Evolutionary conservation across 2,113 vertebrate species (phyloP).

Genomic region (Perca schrenkii): DNA sequence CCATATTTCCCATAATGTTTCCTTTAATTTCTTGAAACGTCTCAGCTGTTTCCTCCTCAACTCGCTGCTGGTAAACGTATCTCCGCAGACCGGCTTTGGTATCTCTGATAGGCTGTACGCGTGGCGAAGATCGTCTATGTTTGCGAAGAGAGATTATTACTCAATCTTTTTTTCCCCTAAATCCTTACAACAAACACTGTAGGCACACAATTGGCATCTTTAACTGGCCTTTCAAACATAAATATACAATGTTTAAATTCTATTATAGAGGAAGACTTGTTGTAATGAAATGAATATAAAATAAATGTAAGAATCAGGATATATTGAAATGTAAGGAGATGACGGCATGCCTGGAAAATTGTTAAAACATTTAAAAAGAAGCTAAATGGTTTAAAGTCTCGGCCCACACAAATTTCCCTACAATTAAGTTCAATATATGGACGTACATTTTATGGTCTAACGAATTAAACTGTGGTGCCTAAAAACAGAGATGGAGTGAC

Average conservation of each 20-base stretch:
- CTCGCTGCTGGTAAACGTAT: background rate
- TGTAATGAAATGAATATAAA: background rate
- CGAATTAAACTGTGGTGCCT: background rate
- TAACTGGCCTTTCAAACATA: background rate
- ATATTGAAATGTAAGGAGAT: no score
- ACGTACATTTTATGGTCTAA: background rate
- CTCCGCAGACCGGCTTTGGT: no score
- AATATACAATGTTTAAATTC: background rate
- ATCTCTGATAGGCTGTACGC: background rate
- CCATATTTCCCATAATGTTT: background rate
- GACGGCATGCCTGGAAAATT: background rate
- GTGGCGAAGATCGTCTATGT: constrained; percentile 21
- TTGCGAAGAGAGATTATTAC: background rate
- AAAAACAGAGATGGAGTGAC: background rate
- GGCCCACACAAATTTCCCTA: background rate
- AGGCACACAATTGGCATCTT: no score
- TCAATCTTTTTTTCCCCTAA: background rate
- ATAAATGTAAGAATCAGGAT: background rate
- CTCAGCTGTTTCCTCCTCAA: background rate
- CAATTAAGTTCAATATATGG: background rate
- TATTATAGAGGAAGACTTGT: background rate
- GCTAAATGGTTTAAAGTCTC: background rate
- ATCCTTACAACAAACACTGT: background rate
- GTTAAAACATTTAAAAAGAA: background rate
- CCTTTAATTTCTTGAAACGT: rapidly evolving